phyloP scores from a whole-genome alignment of 2,113 vertebrate species.

The Austrofundulus limnaeus region DNA sequence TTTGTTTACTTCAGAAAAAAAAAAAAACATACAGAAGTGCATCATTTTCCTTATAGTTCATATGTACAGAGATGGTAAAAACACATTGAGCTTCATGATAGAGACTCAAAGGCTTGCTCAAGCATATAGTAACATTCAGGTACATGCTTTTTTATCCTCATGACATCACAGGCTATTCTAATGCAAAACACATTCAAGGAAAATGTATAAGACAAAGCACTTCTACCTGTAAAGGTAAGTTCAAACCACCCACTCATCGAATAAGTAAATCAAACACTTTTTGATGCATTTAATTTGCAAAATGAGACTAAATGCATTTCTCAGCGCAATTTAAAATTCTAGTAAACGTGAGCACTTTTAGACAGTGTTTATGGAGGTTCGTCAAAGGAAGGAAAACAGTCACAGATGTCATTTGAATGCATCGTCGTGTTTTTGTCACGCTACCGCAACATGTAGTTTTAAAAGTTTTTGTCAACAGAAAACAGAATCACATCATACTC shows the following conservation, averaged over 20 bases:
- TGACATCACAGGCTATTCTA: slow-evolving; percentile 41
- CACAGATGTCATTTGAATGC: slow-evolving; percentile 26
- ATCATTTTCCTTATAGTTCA: slow-evolving; percentile 50
- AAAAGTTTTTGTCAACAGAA: slow-evolving; percentile 21
- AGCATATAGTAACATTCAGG: slow-evolving; percentile 37
- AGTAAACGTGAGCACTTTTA: slow-evolving; percentile 47
- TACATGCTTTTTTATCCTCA: slow-evolving; percentile 22
- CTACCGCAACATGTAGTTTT: slow-evolving; percentile 37
- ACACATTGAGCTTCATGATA: slow-evolving; percentile 37
- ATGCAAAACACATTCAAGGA: slow-evolving; percentile 44
- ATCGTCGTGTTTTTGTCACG: slow-evolving; percentile 19
- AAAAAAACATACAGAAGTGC: slow-evolving; percentile 63
- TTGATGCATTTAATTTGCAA: slow-evolving; percentile 32
- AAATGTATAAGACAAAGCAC: slow-evolving; percentile 54
- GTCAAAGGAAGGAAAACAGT: slow-evolving; percentile 32
- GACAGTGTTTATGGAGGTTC: slow-evolving; percentile 60
- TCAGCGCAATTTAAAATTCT: slow-evolving; percentile 67
- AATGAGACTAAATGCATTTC: slow-evolving; percentile 49
- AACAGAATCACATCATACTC: slow-evolving; percentile 19
- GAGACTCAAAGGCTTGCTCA: slow-evolving; percentile 33
- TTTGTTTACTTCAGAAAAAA: slow-evolving; percentile 58
- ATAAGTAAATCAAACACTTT: slow-evolving; percentile 38
- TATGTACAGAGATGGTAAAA: slow-evolving; percentile 45
- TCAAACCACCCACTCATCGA: slow-evolving; percentile 35
- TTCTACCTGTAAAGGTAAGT: slow-evolving; percentile 7